Base-by-base conservation (phyloP, 1,140 invertebrate genomes). In the Gonatopus flavifemur region DNA sequence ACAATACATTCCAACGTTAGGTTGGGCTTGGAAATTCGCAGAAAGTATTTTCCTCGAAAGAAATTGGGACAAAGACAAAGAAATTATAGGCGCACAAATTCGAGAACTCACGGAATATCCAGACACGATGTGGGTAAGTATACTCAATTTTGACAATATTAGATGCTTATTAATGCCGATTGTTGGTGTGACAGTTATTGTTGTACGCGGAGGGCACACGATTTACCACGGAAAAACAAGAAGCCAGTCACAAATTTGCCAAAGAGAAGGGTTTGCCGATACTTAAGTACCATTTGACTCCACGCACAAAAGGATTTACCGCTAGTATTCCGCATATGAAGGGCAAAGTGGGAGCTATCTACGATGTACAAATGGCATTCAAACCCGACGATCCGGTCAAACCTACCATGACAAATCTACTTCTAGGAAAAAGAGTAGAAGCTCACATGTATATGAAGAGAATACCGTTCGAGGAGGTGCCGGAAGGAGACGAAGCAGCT, bases 151-250 rank as follows among this genome's bases (percentile, higher is more conserved):
- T 47, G 31, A 31, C n/a, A 16, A 15, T 13, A 24, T 24, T 44
- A 25, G 7, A 28, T 30, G 22, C 6, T 2, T 28, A 19, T 49
- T 24, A 10, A 10, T 39, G 3, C 16, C 8, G 3, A 21, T 55
- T 35, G n/a, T 40, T 79, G 81, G n/a, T n/a, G n/a, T n/a, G n/a
- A 21, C 57, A 94, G 91, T 74, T 97, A 51, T 70, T 96, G 25
- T 70, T 98, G n/a, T 97, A 93, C 67, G 90, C 93, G 6, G 96
- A 98, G 79, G 96, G 96, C 5, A 98, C 96, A 1, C 81, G 96
- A 22, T 96, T 94, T 59, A 97, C 94, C 0, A 74, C 83, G 42
- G 84, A 86, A 57, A 98, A 98, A 70, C 89, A 94, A 64, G 84
- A 88, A 73, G 88, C 87, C 0, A 94, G 93, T 55, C 80, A 93